phyloP scores from a whole-genome alignment of 2,797 vertebrate species.

The Chanos chanos region DNA sequence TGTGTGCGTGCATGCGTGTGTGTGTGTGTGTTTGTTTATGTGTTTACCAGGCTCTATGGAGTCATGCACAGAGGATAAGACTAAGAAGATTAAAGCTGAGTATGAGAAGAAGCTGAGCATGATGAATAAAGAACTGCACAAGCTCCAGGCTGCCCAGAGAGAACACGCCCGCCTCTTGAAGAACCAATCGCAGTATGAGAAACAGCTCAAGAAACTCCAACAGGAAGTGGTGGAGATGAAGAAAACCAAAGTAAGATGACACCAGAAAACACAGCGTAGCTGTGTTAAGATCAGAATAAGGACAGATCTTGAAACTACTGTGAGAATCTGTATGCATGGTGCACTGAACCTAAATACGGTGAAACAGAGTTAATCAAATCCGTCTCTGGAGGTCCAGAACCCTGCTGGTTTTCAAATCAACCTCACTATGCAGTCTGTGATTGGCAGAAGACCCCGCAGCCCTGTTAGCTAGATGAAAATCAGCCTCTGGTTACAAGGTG shows the following conservation, averaged over 20 bases:
- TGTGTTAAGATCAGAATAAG: too few species aligned
- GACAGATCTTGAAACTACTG: too few species aligned
- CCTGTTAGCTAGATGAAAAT: too few species aligned
- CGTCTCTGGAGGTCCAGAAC: too few species aligned
- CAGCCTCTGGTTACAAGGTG: too few species aligned
- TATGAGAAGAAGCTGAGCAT: constrained; percentile 92
- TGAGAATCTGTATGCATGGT: too few species aligned
- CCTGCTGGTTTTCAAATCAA: too few species aligned
- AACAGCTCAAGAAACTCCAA: constrained; percentile 91
- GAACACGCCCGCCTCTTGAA: constrained; percentile 92
- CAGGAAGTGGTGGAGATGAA: constrained; percentile 96
- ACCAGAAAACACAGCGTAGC: not conserved
- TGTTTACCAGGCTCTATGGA: constrained; percentile 82
- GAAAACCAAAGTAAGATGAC: constrained; percentile 86
- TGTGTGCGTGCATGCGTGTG: not conserved
- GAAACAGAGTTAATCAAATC: too few species aligned
- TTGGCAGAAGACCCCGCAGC: too few species aligned
- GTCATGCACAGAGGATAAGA: constrained; percentile 89
- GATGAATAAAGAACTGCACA: constrained; percentile 95
- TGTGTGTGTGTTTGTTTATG: not conserved
- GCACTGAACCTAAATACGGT: too few species aligned
- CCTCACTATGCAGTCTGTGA: too few species aligned
- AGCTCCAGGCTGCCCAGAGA: constrained; percentile 91
- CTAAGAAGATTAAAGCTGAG: constrained; percentile 89
- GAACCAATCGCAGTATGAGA: constrained; percentile 97